Evolutionary conservation across 2,113 vertebrate species (phyloP).

Genomic region (Junco hyemalis): DNA sequence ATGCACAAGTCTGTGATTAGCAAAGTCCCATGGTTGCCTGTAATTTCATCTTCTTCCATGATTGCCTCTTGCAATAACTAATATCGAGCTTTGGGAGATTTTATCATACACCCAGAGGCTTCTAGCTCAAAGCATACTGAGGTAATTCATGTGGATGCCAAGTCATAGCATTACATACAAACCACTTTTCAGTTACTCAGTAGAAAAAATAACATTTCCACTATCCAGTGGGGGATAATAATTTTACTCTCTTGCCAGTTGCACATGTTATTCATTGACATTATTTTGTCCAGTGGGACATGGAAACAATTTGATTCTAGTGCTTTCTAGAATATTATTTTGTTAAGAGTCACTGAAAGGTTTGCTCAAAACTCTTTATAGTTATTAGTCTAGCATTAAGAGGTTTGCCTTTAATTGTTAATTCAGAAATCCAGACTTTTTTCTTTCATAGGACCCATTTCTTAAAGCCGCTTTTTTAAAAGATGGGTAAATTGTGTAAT

Average conservation of each 20-base stretch:
- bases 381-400: background rate
- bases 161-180: background rate
- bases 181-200: conserved; percentile 9
- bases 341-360: background rate
- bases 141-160: background rate
- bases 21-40: background rate
- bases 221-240: background rate
- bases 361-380: background rate
- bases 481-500: background rate
- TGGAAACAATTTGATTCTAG: background rate
- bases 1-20: background rate
- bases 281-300: conserved; percentile 7
- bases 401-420: background rate
- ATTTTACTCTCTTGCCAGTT: background rate
- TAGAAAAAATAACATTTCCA: background rate
- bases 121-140: background rate
- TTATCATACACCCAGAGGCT: background rate
- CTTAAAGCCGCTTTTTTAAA: background rate
- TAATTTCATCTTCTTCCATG: background rate
- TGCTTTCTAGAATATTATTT: background rate
- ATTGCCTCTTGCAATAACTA: background rate
- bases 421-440: background rate
- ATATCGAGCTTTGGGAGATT: background rate
- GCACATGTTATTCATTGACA: background rate
- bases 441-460: background rate